Percentiles rank a stretch among this genome's conserved stretches.
Conservation (phyloP, 2,888 invertebrate genomes). For the Pinctada fucata region DNA sequence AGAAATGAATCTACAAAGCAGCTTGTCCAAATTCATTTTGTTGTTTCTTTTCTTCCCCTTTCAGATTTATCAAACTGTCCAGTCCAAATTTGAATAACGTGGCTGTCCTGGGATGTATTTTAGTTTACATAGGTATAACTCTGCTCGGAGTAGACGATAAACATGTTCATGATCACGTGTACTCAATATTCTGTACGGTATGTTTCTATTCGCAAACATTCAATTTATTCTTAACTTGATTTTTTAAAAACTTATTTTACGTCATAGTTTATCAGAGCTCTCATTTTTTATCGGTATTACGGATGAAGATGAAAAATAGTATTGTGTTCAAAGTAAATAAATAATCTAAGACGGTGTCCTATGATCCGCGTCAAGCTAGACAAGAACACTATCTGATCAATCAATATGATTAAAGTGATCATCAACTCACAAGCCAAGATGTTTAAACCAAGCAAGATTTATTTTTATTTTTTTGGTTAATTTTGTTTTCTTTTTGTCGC, state of each 20-base stretch:
- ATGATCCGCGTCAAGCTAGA: too few relatives aligned
- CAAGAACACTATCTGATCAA: too few relatives aligned
- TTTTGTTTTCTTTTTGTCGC: too few relatives aligned
- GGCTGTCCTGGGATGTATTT: conserved; percentile 91
- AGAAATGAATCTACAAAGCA: too few relatives aligned
- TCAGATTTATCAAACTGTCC: conserved; percentile 90
- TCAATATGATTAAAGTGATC: too few relatives aligned
- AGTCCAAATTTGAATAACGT: conserved; percentile 95
- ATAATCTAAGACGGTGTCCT: too few relatives aligned
- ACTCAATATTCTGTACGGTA: conserved; percentile 91
- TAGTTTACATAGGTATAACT: conserved; percentile 93
- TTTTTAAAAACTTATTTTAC: not conserved
- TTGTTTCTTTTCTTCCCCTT: not conserved
- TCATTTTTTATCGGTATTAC: not conserved
- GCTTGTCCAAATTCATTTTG: too few relatives aligned
- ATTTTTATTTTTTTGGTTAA: too few relatives aligned
- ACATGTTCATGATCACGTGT: conserved; percentile 83
- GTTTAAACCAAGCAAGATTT: too few relatives aligned
- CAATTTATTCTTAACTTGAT: not conserved
- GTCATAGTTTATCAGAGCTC: not conserved
- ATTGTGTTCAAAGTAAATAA: too few relatives aligned
- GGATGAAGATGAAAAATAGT: too few relatives aligned
- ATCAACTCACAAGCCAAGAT: too few relatives aligned
- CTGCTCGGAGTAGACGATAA: conserved; percentile 90
- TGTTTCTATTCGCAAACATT: conserved; percentile 75